A percentile compares a stretch with the other conserved stretches of the same genome.
These are phyloP conservation scores for Conopomorpha cramerella DNA, from an alignment of 1,140 invertebrate species.

Conservation along the genomic window DNA sequence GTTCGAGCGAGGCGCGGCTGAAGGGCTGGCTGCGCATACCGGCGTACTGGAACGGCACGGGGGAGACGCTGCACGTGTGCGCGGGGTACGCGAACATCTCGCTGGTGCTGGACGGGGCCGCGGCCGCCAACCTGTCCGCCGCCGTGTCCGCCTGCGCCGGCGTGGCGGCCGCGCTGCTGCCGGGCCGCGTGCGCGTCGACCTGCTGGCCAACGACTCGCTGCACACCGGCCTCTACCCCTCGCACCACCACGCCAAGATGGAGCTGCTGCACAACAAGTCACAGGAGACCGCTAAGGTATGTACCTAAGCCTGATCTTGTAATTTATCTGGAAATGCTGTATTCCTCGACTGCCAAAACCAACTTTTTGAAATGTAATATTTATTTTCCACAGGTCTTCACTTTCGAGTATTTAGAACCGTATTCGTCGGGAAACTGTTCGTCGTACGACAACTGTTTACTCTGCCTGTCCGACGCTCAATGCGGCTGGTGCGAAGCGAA, in stretches of 20 bases:
- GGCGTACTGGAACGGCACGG: slow-evolving; percentile 67
- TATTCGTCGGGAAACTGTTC: slow-evolving; percentile 80
- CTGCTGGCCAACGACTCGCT: slow-evolving; percentile 69
- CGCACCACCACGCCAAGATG: slow-evolving; percentile 77
- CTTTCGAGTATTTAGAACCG: slow-evolving; percentile 88
- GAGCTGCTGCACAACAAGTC: slow-evolving; percentile 75
- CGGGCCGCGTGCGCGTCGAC: slow-evolving; percentile 68
- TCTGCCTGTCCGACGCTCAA: slow-evolving; percentile 84
- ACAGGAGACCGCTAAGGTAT: slow-evolving; percentile 72
- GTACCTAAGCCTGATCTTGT: too few species aligned
- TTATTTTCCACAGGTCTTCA: slow-evolving; percentile 72
- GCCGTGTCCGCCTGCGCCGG: slow-evolving; percentile 68
- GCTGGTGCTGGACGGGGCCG: slow-evolving; percentile 21
- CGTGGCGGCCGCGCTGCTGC: slow-evolving; percentile 58
- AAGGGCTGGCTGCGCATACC: slow-evolving; percentile 81
- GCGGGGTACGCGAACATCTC: slow-evolving; percentile 63
- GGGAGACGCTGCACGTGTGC: slow-evolving; percentile 73
- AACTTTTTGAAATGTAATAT: too few species aligned
- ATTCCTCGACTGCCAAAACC: too few species aligned
- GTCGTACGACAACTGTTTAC: slow-evolving; percentile 80
- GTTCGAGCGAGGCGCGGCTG: slow-evolving; percentile 75
- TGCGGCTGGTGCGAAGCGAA: slow-evolving; percentile 90
- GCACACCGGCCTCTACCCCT: slow-evolving; percentile 51
- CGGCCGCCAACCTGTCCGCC: slow-evolving; percentile 67
- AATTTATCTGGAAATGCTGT: too few species aligned